A percentile compares a stretch with the other conserved stretches of the same genome.
Evolutionary conservation across 2,888 invertebrate genomes (phyloP).

Genomic region (Neoitamus cyanurus): DNA sequence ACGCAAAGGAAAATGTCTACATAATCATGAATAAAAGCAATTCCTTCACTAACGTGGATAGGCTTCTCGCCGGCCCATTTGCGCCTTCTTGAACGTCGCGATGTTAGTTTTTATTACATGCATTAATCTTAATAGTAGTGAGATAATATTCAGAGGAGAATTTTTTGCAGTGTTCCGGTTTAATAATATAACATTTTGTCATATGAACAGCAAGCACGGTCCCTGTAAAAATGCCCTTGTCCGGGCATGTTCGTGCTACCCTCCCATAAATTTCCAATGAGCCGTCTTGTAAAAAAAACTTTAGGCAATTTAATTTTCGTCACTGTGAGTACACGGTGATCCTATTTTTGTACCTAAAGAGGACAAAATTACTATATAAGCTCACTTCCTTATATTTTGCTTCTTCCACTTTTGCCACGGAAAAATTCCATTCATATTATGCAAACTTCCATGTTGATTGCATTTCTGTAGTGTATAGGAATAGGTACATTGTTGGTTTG

Average conservation of each 20-base stretch:
- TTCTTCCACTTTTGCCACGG: not conserved
- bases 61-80: not conserved
- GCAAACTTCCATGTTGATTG: not conserved
- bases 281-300: conserved; percentile 6
- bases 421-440: not conserved
- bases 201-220: not conserved
- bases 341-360: not conserved
- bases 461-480: not conserved
- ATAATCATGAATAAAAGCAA: no score
- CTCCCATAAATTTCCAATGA: conserved; percentile 13
- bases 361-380: not conserved
- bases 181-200: not conserved
- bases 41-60: no score
- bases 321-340: not conserved
- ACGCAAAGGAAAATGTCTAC: no score
- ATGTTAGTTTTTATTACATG: not conserved
- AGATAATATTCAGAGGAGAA: not conserved
- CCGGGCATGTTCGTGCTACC: not conserved
- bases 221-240: not conserved
- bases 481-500: no score
- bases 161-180: not conserved
- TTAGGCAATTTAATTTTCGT: conserved; percentile 15
- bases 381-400: not conserved
- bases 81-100: no score
- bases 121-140: conserved; percentile 7